These are phyloP conservation scores for Caerostris extrusa DNA, from an alignment of 1,140 invertebrate genomes.

Conservation along the genomic window DNA sequence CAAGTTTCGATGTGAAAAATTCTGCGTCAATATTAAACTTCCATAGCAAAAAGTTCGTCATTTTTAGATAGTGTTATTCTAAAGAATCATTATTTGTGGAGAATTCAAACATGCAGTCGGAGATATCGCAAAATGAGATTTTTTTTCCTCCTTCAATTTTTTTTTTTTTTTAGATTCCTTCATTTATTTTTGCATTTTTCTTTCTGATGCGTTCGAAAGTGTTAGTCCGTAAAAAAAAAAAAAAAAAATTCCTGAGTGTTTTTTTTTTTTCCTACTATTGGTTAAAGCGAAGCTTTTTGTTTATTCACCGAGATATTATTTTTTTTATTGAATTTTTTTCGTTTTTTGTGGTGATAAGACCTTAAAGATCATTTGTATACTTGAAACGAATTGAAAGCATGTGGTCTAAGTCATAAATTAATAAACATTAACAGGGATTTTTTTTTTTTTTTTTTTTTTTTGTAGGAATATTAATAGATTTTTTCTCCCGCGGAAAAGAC, in stretches of 20 bases:
- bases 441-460: not conserved
- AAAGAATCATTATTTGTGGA: not conserved
- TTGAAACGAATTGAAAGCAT: not conserved
- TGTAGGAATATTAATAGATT: not conserved
- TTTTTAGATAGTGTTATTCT: not conserved
- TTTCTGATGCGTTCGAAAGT: slow-evolving; percentile 15
- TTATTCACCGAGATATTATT: not conserved
- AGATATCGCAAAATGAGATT: slow-evolving; percentile 40
- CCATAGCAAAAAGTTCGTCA: slow-evolving; percentile 6
- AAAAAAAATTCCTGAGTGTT: not conserved
- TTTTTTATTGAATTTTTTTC: not conserved
- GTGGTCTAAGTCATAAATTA: slow-evolving; percentile 57
- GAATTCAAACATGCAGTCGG: slow-evolving; percentile 50
- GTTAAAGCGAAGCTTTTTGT: not conserved
- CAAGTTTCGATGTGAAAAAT: not conserved
- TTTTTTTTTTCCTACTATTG: not conserved
- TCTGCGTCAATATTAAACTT: not conserved
- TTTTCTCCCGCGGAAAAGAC: not conserved
- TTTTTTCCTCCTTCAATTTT: not conserved
- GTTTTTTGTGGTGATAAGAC: not conserved
- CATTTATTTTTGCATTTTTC: slow-evolving; percentile 26
- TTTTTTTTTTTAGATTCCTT: slow-evolving; percentile 43
- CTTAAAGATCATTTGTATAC: slow-evolving; percentile 44
- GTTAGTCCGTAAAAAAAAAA: not conserved
- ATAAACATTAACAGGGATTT: not conserved